Base-by-base conservation (phyloP, 2,888 invertebrate species). In the Drosophila rellima region DNA sequence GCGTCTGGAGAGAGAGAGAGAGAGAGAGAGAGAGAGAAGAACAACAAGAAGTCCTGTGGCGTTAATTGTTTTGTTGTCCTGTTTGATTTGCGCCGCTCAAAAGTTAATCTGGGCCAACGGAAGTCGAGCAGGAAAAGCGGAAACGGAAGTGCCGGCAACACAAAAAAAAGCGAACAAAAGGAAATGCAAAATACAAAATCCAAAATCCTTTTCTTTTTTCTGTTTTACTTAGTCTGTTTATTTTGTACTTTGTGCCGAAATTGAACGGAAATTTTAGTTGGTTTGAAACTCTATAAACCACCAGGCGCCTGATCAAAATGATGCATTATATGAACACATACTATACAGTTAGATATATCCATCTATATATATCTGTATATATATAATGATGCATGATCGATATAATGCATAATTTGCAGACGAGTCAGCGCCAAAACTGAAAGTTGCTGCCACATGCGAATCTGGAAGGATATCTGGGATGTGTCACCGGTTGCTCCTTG, bases 81-180 rank as follows among this genome's bases (percentile, higher is more conserved):
- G 64, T 82, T 86, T 84, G 78, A 84, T 85, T 84, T 70, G 83
- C 51, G 55, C 84, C 84, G 88, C 86, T 64, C 42, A 67, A 66
- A 66, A 82, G 86, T 66, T 85, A 77, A 85, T 77, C 88, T 82
- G 74, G 82, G 60, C 82, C 85, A 81, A 59, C 75, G 69, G 69
- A 68, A 70, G 69, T 40, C 39, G 26, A 59, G 31, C 48, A 47
- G 47, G 18, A 48, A 35, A 29, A 47, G 39, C 86, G 88, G 80
- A 84, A 83, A 48, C 75, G 74, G 70, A 74, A 76, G 73, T 39
- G 18, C 4, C 18, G 33, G 33, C 8, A 48, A 8, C n/a, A 44
- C 6, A 26, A 26, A 26, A 26, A 26, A 26, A 26, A 0, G n/a
- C n/a, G n/a, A n/a, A 26, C 6, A 23, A 23, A 39, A 18, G 56